Evolutionary conservation across 1,140 invertebrate species (phyloP).

Genomic region (Camponotus vicinus): DNA sequence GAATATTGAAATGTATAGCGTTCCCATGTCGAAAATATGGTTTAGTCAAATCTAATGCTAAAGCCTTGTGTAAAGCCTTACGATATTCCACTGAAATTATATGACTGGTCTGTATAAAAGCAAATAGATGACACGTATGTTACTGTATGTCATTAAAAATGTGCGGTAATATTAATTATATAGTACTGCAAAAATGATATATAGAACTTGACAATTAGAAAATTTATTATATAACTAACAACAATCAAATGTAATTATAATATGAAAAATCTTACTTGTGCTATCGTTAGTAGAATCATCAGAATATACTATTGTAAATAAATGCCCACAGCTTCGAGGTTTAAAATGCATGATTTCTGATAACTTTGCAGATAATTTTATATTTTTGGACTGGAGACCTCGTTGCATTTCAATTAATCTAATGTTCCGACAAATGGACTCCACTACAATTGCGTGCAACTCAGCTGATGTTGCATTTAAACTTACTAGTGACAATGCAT

Average conservation of each 20-base stretch:
- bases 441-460: slow-evolving; percentile 91
- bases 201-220: slow-evolving; percentile 57
- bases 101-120: slow-evolving; percentile 60
- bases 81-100: slow-evolving; percentile 88
- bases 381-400: slow-evolving; percentile 84
- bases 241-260: slow-evolving; percentile 33
- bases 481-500: slow-evolving; percentile 90
- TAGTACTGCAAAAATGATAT: slow-evolving; percentile 7
- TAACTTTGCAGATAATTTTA: slow-evolving; percentile 65
- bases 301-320: slow-evolving; percentile 91
- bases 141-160: slow-evolving; percentile 17
- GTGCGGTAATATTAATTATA: background rate
- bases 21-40: slow-evolving; percentile 92
- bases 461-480: slow-evolving; percentile 88
- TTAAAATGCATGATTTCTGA: slow-evolving; percentile 83
- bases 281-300: slow-evolving; percentile 88
- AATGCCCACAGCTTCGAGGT: slow-evolving; percentile 89
- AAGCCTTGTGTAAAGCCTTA: slow-evolving; percentile 89
- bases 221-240: slow-evolving; percentile 59
- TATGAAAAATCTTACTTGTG: slow-evolving; percentile 86
- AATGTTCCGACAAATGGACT: slow-evolving; percentile 90
- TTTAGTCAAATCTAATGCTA: slow-evolving; percentile 89
- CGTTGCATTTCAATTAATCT: slow-evolving; percentile 88
- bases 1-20: slow-evolving; percentile 87
- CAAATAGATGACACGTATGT: slow-evolving; percentile 57